phyloP scores from a whole-genome alignment of 53 echinoderm and acorn worm genomes.

The Temnopleurus reevesii region DNA sequence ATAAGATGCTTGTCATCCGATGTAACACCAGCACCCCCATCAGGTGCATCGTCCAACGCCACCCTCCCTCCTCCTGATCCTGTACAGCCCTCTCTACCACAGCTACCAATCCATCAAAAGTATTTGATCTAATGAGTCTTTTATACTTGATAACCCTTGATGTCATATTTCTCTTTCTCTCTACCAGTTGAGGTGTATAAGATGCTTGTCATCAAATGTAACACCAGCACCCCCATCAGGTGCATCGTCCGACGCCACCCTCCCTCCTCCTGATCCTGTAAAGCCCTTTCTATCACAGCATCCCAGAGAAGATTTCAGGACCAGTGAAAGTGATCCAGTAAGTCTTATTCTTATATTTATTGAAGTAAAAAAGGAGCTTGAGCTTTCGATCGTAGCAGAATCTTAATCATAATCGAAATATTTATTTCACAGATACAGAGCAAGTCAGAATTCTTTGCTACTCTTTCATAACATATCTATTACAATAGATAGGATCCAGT shows the following conservation, averaged over 20 bases:
- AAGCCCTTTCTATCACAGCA: background rate
- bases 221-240: background rate
- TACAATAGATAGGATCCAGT: too few relatives aligned
- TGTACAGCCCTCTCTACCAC: background rate
- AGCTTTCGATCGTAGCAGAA: too few relatives aligned
- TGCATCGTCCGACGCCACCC: background rate
- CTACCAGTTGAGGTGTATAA: slow-evolving; percentile 25
- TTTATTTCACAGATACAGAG: too few relatives aligned
- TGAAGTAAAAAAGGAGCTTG: too few relatives aligned
- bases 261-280: background rate
- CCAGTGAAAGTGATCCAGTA: slow-evolving; percentile 71
- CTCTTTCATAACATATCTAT: too few relatives aligned
- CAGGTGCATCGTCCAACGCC: too few relatives aligned
- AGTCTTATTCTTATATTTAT: too few relatives aligned
- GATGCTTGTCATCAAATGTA: background rate
- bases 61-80: too few relatives aligned
- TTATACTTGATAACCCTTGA: background rate
- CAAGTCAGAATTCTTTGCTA: too few relatives aligned
- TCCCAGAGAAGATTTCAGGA: slow-evolving; percentile 64
- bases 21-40: background rate
- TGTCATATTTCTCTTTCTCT: background rate
- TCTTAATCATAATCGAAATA: too few relatives aligned
- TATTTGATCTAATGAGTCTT: background rate
- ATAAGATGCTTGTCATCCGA: background rate
- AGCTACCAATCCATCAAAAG: too few relatives aligned